phyloP scores from a whole-genome alignment of 2,797 vertebrate genomes.

The Bufotes viridis region DNA sequence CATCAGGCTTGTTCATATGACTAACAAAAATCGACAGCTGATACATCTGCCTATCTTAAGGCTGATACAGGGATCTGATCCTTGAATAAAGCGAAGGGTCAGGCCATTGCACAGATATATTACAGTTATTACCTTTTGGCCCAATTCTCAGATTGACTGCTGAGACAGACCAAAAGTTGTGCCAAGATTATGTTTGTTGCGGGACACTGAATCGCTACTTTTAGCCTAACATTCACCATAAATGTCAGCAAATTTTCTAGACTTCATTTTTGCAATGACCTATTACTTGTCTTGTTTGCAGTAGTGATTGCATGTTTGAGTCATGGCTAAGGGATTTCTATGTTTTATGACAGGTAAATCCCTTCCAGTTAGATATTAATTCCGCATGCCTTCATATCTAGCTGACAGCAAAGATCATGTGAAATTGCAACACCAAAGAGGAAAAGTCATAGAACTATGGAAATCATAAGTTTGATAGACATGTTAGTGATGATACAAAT shows the following conservation, averaged over 20 bases:
- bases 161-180: too few species aligned
- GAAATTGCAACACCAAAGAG: too few species aligned
- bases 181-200: not conserved
- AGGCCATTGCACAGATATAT: not conserved
- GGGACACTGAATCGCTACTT: not conserved
- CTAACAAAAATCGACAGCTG: not conserved
- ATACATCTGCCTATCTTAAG: not conserved
- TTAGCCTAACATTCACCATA: not conserved
- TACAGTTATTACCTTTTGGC: not conserved
- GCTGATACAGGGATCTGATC: not conserved
- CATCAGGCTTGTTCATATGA: not conserved
- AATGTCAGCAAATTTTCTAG: not conserved
- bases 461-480: too few species aligned
- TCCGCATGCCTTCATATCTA: not conserved
- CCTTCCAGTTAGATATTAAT: constrained; percentile 12
- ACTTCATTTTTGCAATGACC: not conserved
- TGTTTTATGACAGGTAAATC: constrained; percentile 25
- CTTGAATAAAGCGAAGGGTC: not conserved
- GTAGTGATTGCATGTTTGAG: not conserved
- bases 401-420: not conserved
- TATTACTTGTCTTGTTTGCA: not conserved
- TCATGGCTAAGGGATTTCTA: not conserved
- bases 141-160: not conserved
- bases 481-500: too few species aligned
- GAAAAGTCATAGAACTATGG: too few species aligned